Conservation (phyloP, 2,888 invertebrate species). For the Agrenia bidenticulata region DNA sequence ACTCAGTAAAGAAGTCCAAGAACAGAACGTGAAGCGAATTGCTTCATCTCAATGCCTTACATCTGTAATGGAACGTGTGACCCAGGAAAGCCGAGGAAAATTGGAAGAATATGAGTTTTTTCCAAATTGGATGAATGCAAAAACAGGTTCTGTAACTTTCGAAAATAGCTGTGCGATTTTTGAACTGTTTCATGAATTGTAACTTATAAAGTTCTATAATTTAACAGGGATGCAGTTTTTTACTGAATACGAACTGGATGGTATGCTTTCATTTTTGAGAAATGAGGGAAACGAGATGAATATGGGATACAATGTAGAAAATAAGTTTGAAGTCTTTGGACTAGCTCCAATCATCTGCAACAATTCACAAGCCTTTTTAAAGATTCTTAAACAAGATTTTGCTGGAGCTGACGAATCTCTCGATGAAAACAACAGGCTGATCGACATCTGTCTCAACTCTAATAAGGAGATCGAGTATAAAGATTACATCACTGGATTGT, state of each 20-base stretch:
- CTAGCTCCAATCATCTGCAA: conserved; percentile 23
- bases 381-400: conserved; percentile 19
- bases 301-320: conserved; percentile 5
- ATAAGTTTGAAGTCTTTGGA: conserved; percentile 19
- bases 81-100: conserved; percentile 19
- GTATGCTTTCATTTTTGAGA: conserved; percentile 19
- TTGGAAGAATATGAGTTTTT: conserved; percentile 27
- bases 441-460: conserved; percentile 8
- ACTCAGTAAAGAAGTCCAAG: too few relatives aligned
- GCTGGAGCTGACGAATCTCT: conserved; percentile 19
- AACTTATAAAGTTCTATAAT: not conserved
- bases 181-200: too few relatives aligned
- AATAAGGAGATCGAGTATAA: not conserved
- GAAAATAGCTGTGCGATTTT: too few relatives aligned
- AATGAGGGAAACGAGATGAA: conserved; percentile 24
- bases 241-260: conserved; percentile 18
- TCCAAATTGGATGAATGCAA: conserved; percentile 25
- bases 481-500: conserved; percentile 27
- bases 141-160: not conserved
- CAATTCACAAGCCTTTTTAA: conserved; percentile 24
- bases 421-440: conserved; percentile 17
- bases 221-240: conserved; percentile 12
- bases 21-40: not conserved
- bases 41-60: conserved; percentile 5
- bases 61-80: conserved; percentile 7